Evolutionary conservation across 2,888 invertebrate genomes (phyloP), one percentile per base, ranked within the genome.

Genomic region (Apoderus coryli): DNA sequence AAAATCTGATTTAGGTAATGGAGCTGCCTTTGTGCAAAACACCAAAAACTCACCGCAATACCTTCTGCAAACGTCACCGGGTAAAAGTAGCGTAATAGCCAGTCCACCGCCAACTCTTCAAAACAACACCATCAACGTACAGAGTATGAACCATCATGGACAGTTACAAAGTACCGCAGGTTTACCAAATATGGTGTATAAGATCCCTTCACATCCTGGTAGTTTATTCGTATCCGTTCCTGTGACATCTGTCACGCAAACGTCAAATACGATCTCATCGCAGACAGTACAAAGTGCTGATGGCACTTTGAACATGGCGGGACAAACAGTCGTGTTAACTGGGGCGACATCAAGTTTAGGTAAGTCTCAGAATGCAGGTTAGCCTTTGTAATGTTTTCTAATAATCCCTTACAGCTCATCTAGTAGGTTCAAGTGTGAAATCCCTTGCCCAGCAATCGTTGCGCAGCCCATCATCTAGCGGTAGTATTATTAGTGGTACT

Each of bases 121-220:
- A 14, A 37, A 46, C 12, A 46, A 44, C 42, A 55, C 49, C 36
- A 53, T 60, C 59, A 55, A 64, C 60, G 57, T 72, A 32, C 72
- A 80, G 62, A 76, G 79, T 44, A n/a, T n/a, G n/a, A n/a, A n/a
- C n/a, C n/a, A n/a, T n/a, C n/a, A n/a, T n/a, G n/a, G n/a, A n/a
- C n/a, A 69, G 49, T 55, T 74, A 37, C 71, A 72, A 44, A 72
- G 61, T 44, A 56, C 80, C 32, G 73, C 79, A 37, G 78, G 78
- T 14, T 59, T 82, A 28, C 81, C 81, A 54, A 81, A 80, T 56
- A 77, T 36, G n/a, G n/a, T n/a, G n/a, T n/a, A n/a, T n/a, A n/a
- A n/a, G n/a, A n/a, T n/a, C n/a, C n/a, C n/a, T n/a, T n/a, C 59
- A 26, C 53, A 53, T 37, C 52, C 56, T 2, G 46, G 55, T 10